Base-by-base conservation (phyloP, 2,888 invertebrate genomes). In the Schizotus pectinicornis region DNA sequence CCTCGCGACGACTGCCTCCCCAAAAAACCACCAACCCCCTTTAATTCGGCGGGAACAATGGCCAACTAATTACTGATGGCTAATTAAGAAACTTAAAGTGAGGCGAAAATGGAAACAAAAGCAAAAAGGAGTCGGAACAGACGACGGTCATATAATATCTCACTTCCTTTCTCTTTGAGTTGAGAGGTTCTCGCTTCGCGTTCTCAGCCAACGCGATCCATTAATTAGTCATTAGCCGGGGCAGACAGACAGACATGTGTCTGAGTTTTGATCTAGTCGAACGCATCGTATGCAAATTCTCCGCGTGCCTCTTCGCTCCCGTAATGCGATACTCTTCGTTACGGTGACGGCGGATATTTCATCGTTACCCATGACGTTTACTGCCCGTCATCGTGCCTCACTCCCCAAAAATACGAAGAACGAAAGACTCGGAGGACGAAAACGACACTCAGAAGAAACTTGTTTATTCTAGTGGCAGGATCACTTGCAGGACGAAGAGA, bases 91-190 rank as follows among this genome's bases (percentile, higher is more conserved):
- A 68, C 67, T 70, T 68, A 68, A 67, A 67, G 63, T 51, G 57
- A 50, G 48, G 43, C 47, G 52, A 50, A 56, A 52, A 56, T 43
- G 48, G 34, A 61, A 65, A 66, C 63, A 68, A 66, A 65, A 67
- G 67, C 59, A 64, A 66, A 66, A 22, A 60, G 62, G 64, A 64
- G 58, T 59, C 30, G 60, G 65, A 64, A 68, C 63, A 63, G 64
- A 62, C 67, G 59, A 70, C 67, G 59, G 71, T 73, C 70, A 70
- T 68, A 70, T 67, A 71, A 74, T 73, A 74, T 72, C 68, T 68
- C 62, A 72, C 69, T 74, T 76, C 73, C 74, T 73, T 71, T 72
- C 69, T 59, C 59, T 55, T 58, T 52, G 55, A 34, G 34, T 55
- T 50, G 59, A 46, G 51, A 51, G 51, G 51, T 39, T 59, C 56